Evolutionary conservation across 35 echinoderm and acorn worm species (phyloP), one percentile per base, ranked within the genome.

Genomic region (Patiria miniata): DNA sequence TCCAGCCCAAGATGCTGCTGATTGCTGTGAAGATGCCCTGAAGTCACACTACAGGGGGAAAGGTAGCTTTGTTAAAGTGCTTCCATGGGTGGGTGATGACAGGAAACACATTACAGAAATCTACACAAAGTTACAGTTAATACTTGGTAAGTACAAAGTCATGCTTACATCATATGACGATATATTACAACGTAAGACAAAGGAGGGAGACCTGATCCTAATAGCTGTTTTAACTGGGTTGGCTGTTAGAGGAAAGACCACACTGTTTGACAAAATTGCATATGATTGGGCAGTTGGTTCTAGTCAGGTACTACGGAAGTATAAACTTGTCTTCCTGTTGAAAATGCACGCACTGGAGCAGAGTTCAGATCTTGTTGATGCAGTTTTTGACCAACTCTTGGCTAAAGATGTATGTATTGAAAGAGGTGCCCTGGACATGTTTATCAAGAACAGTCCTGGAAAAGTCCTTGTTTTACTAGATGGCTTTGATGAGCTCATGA

Each of bases 281-380:
- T 73, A 73, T 73, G 65, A 73, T 73, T 73, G 65, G 65, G 65
- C 65, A 73, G 0, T 73, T 26, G 65, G 65, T 30, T 32, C 8
- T 15, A 7, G 65, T 30, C 2, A 73, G 65, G 34, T 34, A 22
- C 26, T 73, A 26, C 23, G 29, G 0, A 73, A 73, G 65, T 73
- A 32, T 34, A 15, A 36, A 36, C 29, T 73, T 5, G 65, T 73
- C 34, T 73, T 73, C 34, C 26, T 30, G 0, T 8, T 73, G 0
- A 73, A 36, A 73, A 73, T 73, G 65, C 8, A 23, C 8, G 26
- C 19, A 28, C 34, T 73, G 65, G 6, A 36, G 34, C 65, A 73
- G 34, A 30, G 8, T 22, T 1, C 23, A 7, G 26, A 73, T 34
- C 34, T 73, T 32, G 0, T 32, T 9, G 30, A 73, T 36, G 65